Evolutionary conservation across 2,797 vertebrate species (phyloP).

Genomic region (Carduelis carduelis): DNA sequence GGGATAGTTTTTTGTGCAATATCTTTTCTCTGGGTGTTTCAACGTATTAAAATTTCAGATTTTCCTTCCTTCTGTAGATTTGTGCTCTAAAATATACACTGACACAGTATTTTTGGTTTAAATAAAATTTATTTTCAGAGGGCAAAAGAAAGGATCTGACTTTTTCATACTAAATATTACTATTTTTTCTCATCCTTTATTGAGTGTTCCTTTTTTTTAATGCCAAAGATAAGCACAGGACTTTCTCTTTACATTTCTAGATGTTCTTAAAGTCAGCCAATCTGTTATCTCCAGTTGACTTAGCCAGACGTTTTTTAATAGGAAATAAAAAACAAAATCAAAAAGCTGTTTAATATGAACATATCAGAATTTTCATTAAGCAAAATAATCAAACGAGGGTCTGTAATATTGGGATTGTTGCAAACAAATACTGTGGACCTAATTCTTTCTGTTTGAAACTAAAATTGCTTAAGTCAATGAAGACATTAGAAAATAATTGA

Average conservation of each 20-base stretch:
- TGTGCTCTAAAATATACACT: background rate
- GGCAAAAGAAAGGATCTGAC: background rate
- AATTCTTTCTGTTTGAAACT: background rate
- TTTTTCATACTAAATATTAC: background rate
- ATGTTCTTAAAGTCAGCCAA: background rate
- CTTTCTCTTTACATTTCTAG: background rate
- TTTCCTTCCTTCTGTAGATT: background rate
- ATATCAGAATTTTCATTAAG: slow-evolving; percentile 19
- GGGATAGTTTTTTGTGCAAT: background rate
- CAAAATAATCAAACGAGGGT: background rate
- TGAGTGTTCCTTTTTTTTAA: background rate
- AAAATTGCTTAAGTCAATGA: background rate
- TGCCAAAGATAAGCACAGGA: background rate
- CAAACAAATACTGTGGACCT: background rate
- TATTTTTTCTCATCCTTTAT: background rate
- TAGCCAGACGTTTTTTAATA: background rate
- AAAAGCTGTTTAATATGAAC: background rate
- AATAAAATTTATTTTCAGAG: background rate
- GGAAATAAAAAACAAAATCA: background rate
- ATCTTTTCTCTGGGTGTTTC: background rate
- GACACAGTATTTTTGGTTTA: background rate
- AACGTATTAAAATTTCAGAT: background rate
- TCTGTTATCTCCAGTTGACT: background rate
- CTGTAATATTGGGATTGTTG: background rate
- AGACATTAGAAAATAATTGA: background rate